phyloP scores from a whole-genome alignment of 2,113 vertebrate genomes.

The Oncorhynchus masou region DNA sequence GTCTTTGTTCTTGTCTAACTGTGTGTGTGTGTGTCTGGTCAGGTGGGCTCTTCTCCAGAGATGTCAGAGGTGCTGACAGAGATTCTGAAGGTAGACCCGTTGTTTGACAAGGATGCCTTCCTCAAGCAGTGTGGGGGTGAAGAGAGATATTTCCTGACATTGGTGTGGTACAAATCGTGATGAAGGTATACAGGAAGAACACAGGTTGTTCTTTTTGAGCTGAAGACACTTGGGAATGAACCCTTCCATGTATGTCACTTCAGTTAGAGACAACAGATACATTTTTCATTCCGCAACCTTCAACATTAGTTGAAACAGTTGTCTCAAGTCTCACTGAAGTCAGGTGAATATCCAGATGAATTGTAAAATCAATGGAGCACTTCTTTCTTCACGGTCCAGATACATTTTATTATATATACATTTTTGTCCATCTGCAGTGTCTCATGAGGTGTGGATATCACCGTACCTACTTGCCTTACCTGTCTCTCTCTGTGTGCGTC shows the following conservation, averaged over 20 bases:
- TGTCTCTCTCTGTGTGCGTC: conserved; percentile 1
- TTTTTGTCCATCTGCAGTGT: neutral
- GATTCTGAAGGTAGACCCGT: conserved; percentile 88
- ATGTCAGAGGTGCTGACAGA: conserved; percentile 96
- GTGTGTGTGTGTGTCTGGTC: neutral
- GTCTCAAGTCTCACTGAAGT: too few species aligned
- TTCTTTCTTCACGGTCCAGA: neutral
- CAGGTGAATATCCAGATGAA: neutral
- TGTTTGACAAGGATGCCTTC: conserved; percentile 92
- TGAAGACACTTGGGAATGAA: too few species aligned
- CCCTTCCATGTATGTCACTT: too few species aligned
- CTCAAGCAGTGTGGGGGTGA: conserved; percentile 91
- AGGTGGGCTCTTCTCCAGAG: conserved; percentile 93
- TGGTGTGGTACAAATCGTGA: too few species aligned
- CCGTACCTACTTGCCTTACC: neutral
- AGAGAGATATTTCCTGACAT: neutral
- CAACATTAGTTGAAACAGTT: too few species aligned
- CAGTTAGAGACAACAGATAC: too few species aligned
- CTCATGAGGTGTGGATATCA: neutral
- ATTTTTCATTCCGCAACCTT: too few species aligned
- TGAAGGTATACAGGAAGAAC: too few species aligned
- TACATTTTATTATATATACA: too few species aligned
- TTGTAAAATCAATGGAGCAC: neutral
- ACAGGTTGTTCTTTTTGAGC: too few species aligned
- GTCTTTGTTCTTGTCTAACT: neutral